Base-by-base conservation (phyloP, 2,888 invertebrate species). In the Agonopterix alstromeriana region DNA sequence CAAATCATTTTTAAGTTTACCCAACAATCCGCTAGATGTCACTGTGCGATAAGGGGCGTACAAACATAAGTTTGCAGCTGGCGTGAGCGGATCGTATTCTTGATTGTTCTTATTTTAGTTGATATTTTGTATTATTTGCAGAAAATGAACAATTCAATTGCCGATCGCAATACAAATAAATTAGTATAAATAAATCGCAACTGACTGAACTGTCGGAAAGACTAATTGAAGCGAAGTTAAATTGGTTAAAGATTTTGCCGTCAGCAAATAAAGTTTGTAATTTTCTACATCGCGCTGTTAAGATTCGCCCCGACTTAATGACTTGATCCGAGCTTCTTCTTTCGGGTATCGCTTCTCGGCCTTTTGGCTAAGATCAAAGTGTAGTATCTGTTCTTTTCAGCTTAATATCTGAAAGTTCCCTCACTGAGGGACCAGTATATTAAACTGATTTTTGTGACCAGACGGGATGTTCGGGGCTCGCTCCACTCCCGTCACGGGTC, bases 381-480 rank as follows among this genome's bases (percentile, higher is more conserved):
- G 51, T 51, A 51, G 51, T 52, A 52, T 52, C 52, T 52, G 52
- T 52, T 52, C 52, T 52, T 52, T 52, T 52, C 52, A 52, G 52
- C 52, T 52, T 52, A 50, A 52, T 52, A 50, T 52, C 52, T 52
- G 52, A 52, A 52, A 53, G 53, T 50, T 50, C 50, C 50, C 50
- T 45, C 53, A 53, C 42, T 45, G 53, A 47, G 53, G 50, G 53
- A 53, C 53, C 53, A 53, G 53, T 50, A 53, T 53, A 53, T 50
- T 53, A 53, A 53, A 48, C 53, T 53, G 53, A 50, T 53, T 53
- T 53, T 53, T 53, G 53, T 50, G 43, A 36, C 40, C 43, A 42
- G 53, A 46, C 43, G 48, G 50, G 50, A 53, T 50, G 50, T 50
- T 53, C 46, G 53, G 53, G 50, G 53, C 53, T 53, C 50, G 53